A percentile compares a stretch with the other conserved stretches of the same genome.
Evolutionary conservation across 2,113 vertebrate species (phyloP).

Genomic region (Sciurus niger): DNA sequence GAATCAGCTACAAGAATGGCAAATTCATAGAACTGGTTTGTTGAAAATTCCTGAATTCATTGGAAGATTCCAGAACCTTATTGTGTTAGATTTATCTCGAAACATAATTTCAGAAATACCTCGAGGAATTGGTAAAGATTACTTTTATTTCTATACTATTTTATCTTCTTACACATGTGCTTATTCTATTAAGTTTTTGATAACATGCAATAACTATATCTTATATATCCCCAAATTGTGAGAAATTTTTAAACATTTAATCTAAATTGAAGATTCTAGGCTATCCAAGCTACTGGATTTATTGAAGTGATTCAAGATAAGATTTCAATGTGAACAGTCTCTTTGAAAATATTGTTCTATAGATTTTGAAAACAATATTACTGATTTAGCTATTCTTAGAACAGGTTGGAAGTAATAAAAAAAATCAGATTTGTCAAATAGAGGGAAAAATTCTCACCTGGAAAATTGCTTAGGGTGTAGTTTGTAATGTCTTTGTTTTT

Average conservation of each 20-base stretch:
- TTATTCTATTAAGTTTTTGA: background rate
- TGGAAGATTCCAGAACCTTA: slow-evolving; percentile 93
- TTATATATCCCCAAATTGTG: background rate
- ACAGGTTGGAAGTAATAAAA: background rate
- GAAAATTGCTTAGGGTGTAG: background rate
- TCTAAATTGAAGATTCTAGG: slow-evolving; percentile 12
- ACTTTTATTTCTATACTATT: background rate
- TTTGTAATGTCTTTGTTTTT: background rate
- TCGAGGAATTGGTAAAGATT: slow-evolving; percentile 93
- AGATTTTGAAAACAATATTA: background rate
- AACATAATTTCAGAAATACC: slow-evolving; percentile 94
- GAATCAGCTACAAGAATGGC: slow-evolving; percentile 95
- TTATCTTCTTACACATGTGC: background rate
- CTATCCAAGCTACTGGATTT: background rate
- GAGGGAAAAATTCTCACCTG: background rate
- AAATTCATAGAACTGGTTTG: slow-evolving; percentile 94
- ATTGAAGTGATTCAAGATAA: background rate
- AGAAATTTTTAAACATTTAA: background rate
- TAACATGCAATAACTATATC: background rate
- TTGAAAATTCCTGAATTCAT: slow-evolving; percentile 94
- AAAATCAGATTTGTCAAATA: slow-evolving; percentile 4
- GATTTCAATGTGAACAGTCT: slow-evolving; percentile 8
- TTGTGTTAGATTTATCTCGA: slow-evolving; percentile 95
- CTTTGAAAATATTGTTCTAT: background rate
- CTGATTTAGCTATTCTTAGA: background rate